Evolutionary conservation across 1,140 invertebrate species (phyloP).

Genomic region (Metopolophium dirhodum): DNA sequence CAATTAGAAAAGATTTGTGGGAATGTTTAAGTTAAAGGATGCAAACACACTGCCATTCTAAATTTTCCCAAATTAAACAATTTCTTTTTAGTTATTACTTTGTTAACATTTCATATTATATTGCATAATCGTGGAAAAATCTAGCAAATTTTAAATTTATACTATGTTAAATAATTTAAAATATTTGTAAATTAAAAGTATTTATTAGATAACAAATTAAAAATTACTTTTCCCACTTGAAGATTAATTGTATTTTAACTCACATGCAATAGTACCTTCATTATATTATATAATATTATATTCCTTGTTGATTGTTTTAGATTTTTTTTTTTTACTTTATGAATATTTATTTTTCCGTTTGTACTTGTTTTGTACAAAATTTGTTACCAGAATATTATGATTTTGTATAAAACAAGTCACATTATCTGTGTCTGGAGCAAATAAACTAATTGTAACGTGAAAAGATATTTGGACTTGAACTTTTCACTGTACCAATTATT

Average conservation of each 20-base stretch:
- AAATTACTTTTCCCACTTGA: conserved; percentile 50
- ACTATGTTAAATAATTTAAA: conserved; percentile 44
- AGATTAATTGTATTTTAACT: conserved; percentile 49
- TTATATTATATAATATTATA: conserved; percentile 54
- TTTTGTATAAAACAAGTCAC: conserved; percentile 56
- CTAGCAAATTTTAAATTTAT: conserved; percentile 56
- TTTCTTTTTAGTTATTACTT: conserved; percentile 46
- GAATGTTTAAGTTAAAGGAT: conserved; percentile 51
- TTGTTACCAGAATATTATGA: conserved; percentile 57
- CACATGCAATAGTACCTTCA: conserved; percentile 51
- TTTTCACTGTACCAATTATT: conserved; percentile 34
- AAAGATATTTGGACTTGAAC: conserved; percentile 12
- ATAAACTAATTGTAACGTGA: conserved; percentile 54
- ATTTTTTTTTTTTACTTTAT: conserved; percentile 55
- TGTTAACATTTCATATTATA: conserved; percentile 51
- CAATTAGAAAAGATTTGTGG: conserved; percentile 49
- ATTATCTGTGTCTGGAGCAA: conserved; percentile 56
- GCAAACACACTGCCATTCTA: conserved; percentile 56
- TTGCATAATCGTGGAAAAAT: conserved; percentile 48
- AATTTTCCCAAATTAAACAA: conserved; percentile 52
- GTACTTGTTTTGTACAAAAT: conserved; percentile 56
- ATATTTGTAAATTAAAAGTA: conserved; percentile 53
- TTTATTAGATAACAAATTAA: conserved; percentile 52
- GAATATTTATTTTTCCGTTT: conserved; percentile 57
- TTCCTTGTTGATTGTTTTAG: conserved; percentile 57